Evolutionary conservation across 2,797 vertebrate species (phyloP).

Genomic region (Lophius americanus): DNA sequence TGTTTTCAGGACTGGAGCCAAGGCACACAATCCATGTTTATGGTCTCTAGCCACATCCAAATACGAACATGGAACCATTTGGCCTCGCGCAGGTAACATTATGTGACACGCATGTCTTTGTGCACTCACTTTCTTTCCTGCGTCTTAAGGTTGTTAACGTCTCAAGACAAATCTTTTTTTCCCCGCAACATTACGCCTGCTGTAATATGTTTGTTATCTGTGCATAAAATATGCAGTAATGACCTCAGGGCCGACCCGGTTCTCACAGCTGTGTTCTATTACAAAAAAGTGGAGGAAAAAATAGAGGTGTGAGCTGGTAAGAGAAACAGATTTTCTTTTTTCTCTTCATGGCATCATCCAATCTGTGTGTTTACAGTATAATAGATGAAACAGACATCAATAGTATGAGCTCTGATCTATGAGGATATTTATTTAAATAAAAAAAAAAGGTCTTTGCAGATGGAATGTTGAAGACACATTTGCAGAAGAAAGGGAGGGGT

Average conservation of each 20-base stretch:
- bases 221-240: constrained; percentile 39
- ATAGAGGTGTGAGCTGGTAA: constrained; percentile 37
- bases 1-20: constrained; percentile 50
- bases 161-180: constrained; percentile 36
- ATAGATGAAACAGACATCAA: constrained; percentile 22
- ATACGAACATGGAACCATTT: constrained; percentile 43
- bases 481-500: constrained; percentile 1
- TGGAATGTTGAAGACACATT: constrained; percentile 13
- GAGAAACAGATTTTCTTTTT: constrained; percentile 8
- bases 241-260: constrained; percentile 35
- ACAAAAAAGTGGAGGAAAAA: background rate
- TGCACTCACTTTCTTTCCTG: background rate
- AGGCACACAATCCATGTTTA: constrained; percentile 52
- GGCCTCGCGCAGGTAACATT: constrained; percentile 38
- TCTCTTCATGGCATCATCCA: constrained; percentile 14
- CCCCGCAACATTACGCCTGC: constrained; percentile 21
- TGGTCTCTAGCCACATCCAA: constrained; percentile 29
- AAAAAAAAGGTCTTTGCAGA: background rate
- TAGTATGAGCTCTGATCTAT: constrained; percentile 1
- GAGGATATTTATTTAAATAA: background rate
- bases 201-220: constrained; percentile 44
- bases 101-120: constrained; percentile 3
- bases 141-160: constrained; percentile 30
- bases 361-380: constrained; percentile 26
- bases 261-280: constrained; percentile 29